These are phyloP conservation scores for Brachyhypopomus occidentalis DNA, from an alignment of 2,113 vertebrate species.

Conservation along the genomic window DNA sequence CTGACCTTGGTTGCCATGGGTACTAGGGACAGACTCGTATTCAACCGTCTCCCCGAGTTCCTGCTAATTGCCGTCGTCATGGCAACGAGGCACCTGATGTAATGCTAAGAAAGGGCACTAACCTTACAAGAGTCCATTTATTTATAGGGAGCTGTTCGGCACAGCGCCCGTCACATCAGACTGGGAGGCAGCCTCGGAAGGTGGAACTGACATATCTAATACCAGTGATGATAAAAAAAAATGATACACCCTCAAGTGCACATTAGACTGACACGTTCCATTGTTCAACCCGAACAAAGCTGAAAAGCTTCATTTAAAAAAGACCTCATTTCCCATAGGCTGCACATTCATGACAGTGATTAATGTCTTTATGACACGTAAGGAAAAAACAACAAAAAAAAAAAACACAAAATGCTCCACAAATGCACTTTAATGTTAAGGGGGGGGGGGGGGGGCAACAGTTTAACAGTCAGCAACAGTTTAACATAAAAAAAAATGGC, in stretches of 20 bases:
- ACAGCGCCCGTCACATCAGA: slow-evolving; percentile 44
- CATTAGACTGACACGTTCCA: slow-evolving; percentile 25
- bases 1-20: slow-evolving; percentile 71
- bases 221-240: slow-evolving; percentile 27
- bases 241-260: background rate
- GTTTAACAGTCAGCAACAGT: slow-evolving; percentile 18
- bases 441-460: too few species aligned
- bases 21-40: slow-evolving; percentile 66
- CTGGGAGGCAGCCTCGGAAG: slow-evolving; percentile 29
- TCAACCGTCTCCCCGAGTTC: slow-evolving; percentile 69
- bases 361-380: slow-evolving; percentile 8
- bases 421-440: background rate
- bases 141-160: slow-evolving; percentile 58
- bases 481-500: slow-evolving; percentile 6
- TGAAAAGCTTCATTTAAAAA: slow-evolving; percentile 29
- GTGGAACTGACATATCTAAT: slow-evolving; percentile 39
- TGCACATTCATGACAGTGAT: slow-evolving; percentile 33
- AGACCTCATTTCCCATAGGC: slow-evolving; percentile 31
- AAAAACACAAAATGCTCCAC: background rate
- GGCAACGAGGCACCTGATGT: slow-evolving; percentile 70
- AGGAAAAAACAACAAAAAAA: background rate
- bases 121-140: slow-evolving; percentile 63
- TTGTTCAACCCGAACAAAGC: slow-evolving; percentile 21
- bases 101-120: slow-evolving; percentile 67
- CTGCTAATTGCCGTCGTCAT: slow-evolving; percentile 68